A percentile compares a stretch with the other conserved stretches of the same genome.
These are phyloP conservation scores for Sturmia bella DNA, from an alignment of 2,888 invertebrate species.

Conservation along the genomic window DNA sequence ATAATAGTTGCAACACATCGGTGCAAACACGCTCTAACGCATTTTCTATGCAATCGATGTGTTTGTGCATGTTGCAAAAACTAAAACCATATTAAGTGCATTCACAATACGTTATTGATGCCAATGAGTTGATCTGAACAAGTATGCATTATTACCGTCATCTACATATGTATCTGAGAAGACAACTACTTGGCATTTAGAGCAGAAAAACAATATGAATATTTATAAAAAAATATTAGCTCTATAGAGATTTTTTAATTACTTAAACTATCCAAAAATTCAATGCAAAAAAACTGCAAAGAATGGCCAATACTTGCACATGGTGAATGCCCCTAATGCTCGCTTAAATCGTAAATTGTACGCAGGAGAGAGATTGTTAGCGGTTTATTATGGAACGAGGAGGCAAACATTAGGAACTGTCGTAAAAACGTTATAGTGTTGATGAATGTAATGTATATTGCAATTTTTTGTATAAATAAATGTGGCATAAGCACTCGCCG, in stretches of 20 bases:
- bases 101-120: background rate
- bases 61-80: conserved; percentile 22
- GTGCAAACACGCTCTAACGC: conserved; percentile 32
- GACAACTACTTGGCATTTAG: no score
- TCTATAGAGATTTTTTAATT: no score
- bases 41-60: conserved; percentile 32
- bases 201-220: no score
- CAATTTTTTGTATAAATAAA: background rate
- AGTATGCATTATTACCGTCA: no score
- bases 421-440: conserved; percentile 33
- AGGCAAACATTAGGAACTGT: conserved; percentile 1
- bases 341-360: background rate
- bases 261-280: no score
- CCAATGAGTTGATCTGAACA: no score
- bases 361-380: background rate
- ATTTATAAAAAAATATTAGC: no score
- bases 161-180: no score
- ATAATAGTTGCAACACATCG: conserved; percentile 19
- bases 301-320: no score
- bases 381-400: background rate
- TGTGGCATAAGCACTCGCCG: background rate
- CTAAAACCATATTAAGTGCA: background rate
- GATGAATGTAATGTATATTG: conserved; percentile 11
- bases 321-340: no score
- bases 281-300: no score